phyloP scores from a whole-genome alignment of 2,113 vertebrate genomes.

The Pituophis catenifer region DNA sequence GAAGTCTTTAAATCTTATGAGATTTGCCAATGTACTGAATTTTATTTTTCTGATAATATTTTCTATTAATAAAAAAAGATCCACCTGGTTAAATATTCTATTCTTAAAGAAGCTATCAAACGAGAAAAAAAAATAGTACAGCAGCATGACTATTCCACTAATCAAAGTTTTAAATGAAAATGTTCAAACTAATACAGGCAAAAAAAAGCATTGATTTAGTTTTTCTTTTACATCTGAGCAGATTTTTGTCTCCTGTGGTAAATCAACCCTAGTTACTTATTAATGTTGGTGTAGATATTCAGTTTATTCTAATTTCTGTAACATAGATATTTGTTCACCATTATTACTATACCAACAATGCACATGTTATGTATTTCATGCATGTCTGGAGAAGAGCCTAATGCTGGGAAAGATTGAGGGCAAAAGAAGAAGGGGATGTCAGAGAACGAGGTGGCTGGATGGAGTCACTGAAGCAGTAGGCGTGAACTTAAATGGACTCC shows the following conservation, averaged over 20 bases:
- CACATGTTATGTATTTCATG: neutral
- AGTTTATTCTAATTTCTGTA: neutral
- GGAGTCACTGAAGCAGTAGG: no score
- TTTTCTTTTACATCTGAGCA: neutral
- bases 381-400: neutral
- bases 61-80: constrained; percentile 12
- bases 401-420: no score
- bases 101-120: neutral
- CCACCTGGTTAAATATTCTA: neutral
- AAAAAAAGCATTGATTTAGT: neutral
- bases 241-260: neutral
- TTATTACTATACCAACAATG: neutral
- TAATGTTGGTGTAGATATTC: neutral
- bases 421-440: no score
- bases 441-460: no score
- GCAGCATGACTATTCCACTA: neutral
- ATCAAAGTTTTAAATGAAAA: neutral
- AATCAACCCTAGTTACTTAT: neutral
- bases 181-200: neutral
- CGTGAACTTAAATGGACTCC: no score
- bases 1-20: neutral
- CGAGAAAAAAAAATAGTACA: neutral
- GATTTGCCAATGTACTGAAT: neutral
- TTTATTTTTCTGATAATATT: neutral
- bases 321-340: neutral